Base-by-base conservation (phyloP, 2,797 vertebrate genomes). In the Myioborus miniatus region DNA sequence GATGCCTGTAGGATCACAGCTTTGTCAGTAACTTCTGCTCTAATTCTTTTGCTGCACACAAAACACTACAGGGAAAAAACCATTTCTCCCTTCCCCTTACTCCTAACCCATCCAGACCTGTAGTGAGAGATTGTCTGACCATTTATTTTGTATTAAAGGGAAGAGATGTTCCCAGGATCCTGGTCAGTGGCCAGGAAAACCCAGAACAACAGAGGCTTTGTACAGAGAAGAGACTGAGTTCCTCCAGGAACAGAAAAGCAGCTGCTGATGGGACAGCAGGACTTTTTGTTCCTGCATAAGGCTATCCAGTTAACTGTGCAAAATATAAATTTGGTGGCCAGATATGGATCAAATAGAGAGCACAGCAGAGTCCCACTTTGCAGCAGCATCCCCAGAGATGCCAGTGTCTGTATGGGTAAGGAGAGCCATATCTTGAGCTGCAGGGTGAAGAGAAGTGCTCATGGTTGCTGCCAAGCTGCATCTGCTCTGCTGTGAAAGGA, bases 401-500 rank as follows among this genome's bases (percentile, higher is more conserved):
- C 13, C 39, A 76, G 30, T 36, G 41, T 18, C 34, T 87, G 67
- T 58, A 67, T 18, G 30, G 26, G 17, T 63, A 76, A 84, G 37
- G 21, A 70, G 17, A 90, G 81, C 29, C 26, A 6, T 56, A 22
- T 72, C 76, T 83, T 75, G 70, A 76, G 47, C 43, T 84, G 30
- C 83, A 77, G 44, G 67, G 67, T 64, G 34, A 67, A 70, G 47
- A 82, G 47, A 79, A 72, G 8, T 77, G 70, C 49, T 72, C 37
- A 53, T 62, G 79, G 49, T 49, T 71, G 41, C 39, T 82, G 70
- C 63, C 65, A 89, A 90, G 41, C 39, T 60, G 27, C 50, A 71
- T 83, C 72, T 94, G 24, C 15, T 94, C n/a, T 90, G 27, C 52
- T 87, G 47, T 83, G 77, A 93, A 91, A 86, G 55, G 23, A 44